Conservation (phyloP, 2,888 invertebrate species). For the Acrobasis suavella region DNA sequence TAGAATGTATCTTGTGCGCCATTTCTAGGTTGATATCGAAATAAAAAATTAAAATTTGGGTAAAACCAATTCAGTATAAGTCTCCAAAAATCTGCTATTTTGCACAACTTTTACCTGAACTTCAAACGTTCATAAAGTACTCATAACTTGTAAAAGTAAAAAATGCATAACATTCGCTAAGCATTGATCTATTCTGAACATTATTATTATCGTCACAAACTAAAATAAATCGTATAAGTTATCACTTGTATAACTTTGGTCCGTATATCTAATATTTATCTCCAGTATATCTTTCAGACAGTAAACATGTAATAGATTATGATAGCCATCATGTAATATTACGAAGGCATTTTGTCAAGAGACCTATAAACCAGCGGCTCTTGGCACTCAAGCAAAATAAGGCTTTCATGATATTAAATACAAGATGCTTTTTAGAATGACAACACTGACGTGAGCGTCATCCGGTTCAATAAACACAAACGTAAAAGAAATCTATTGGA, state of each 20-base stretch:
- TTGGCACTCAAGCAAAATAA: conserved; percentile 7
- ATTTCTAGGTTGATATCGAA: too few species aligned
- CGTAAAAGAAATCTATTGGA: conserved; percentile 18
- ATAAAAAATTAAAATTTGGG: too few species aligned
- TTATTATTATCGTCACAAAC: too few species aligned
- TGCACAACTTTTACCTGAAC: too few species aligned
- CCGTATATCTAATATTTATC: background rate
- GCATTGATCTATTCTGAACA: too few species aligned
- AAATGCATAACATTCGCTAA: too few species aligned
- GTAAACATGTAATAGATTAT: background rate
- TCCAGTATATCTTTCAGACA: conserved; percentile 1
- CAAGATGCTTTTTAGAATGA: background rate
- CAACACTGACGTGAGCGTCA: conserved; percentile 6
- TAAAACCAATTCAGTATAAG: too few species aligned
- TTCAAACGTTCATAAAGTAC: too few species aligned
- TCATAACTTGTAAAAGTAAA: too few species aligned
- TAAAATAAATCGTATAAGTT: too few species aligned
- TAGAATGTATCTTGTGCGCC: too few species aligned
- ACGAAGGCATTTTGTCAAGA: conserved; percentile 2
- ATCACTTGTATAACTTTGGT: background rate
- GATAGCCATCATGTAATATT: conserved; percentile 6
- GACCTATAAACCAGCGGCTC: conserved; percentile 9
- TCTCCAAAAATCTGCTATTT: too few species aligned
- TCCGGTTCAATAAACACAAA: conserved; percentile 18
- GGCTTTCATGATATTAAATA: conserved; percentile 2